phyloP scores from a whole-genome alignment of 2,888 invertebrate species.

The Drosophila macrospina region DNA sequence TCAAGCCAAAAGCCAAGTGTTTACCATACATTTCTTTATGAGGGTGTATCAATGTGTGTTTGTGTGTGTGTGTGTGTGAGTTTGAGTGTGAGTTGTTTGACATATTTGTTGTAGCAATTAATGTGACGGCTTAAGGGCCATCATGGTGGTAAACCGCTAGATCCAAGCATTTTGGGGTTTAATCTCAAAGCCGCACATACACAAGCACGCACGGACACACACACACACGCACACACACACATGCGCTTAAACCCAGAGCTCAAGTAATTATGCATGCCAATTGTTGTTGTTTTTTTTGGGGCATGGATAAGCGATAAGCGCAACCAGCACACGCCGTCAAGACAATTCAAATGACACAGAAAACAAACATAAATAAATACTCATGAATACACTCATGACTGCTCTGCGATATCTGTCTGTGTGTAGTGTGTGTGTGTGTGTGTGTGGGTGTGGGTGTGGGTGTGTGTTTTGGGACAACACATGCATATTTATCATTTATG shows the following conservation, averaged over 20 bases:
- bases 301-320: slow-evolving; percentile 52
- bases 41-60: no score
- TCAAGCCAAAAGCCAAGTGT: slow-evolving; percentile 28
- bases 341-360: slow-evolving; percentile 63
- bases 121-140: slow-evolving; percentile 57
- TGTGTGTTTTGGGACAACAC: slow-evolving; percentile 30
- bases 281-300: slow-evolving; percentile 32
- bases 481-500: slow-evolving; percentile 71
- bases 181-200: slow-evolving; percentile 56
- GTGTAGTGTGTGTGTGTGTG: slow-evolving; percentile 3
- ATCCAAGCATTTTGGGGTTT: slow-evolving; percentile 53
- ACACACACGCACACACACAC: slow-evolving; percentile 40
- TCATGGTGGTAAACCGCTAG: slow-evolving; percentile 45
- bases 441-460: neutral
- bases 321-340: slow-evolving; percentile 48
- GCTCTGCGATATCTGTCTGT: slow-evolving; percentile 7
- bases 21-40: slow-evolving; percentile 1
- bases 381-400: slow-evolving; percentile 36
- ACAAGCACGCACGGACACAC: slow-evolving; percentile 43
- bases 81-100: slow-evolving; percentile 12
- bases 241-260: slow-evolving; percentile 43
- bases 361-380: slow-evolving; percentile 49
- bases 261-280: slow-evolving; percentile 72
- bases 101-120: slow-evolving; percentile 59
- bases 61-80: slow-evolving; percentile 2